Percentiles rank a stretch among this genome's conserved stretches.
phyloP scores from a whole-genome alignment of 2,888 invertebrate genomes.

The Heteropelma amictum region DNA sequence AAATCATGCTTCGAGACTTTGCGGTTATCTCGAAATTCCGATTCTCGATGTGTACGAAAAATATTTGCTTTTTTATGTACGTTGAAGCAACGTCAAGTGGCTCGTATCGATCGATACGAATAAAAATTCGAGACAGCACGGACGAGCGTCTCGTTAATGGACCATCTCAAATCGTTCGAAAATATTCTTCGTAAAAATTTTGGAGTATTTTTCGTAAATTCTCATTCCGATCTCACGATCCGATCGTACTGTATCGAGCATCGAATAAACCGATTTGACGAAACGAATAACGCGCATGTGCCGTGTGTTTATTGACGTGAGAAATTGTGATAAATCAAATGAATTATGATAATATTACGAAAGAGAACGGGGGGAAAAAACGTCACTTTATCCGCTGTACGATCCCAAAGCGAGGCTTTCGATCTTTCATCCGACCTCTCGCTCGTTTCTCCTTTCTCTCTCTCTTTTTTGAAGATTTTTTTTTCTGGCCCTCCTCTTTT shows the following conservation, averaged over 20 bases:
- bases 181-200: no score
- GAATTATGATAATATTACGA: constrained; percentile 29
- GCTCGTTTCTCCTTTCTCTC: not conserved
- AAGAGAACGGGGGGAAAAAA: constrained; percentile 4
- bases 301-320: constrained; percentile 18
- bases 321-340: constrained; percentile 39
- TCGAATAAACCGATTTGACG: constrained; percentile 34
- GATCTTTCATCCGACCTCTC: constrained; percentile 32
- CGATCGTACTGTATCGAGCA: constrained; percentile 16
- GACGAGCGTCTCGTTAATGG: no score
- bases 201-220: constrained; percentile 37
- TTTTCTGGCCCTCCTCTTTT: constrained; percentile 35
- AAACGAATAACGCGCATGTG: constrained; percentile 12
- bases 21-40: no score
- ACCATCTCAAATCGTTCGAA: no score
- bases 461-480: constrained; percentile 29
- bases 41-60: no score
- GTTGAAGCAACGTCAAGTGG: no score
- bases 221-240: constrained; percentile 34
- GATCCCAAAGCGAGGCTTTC: constrained; percentile 47
- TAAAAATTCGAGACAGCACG: no score
- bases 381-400: constrained; percentile 62
- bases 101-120: no score
- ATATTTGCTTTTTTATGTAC: no score
- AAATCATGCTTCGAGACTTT: no score